These are phyloP conservation scores for Cecropterus lyciades DNA, from an alignment of 1,140 invertebrate genomes.

Conservation along the genomic window DNA sequence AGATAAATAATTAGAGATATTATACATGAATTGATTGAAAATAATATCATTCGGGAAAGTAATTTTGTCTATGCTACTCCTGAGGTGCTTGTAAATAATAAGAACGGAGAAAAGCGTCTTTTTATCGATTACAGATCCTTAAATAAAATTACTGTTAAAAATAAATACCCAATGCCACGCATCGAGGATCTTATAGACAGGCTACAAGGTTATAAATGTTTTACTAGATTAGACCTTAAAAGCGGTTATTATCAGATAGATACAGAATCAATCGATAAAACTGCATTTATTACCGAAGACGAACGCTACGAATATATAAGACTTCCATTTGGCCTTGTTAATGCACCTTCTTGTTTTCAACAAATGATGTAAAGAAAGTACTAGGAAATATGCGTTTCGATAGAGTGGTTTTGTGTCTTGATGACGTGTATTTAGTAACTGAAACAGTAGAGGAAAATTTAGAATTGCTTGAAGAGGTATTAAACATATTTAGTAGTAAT, in stretches of 20 bases:
- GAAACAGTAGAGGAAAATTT: conserved; percentile 28
- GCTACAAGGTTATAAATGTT: conserved; percentile 8
- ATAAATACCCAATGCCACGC: conserved; percentile 37
- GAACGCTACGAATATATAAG: conserved; percentile 39
- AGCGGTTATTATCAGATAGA: conserved; percentile 12
- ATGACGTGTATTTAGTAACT: conserved; percentile 9
- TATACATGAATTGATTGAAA: not conserved
- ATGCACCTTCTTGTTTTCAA: conserved; percentile 40
- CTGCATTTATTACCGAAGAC: conserved; percentile 12
- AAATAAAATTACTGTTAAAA: conserved; percentile 32
- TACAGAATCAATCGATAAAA: not conserved
- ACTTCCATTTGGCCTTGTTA: conserved; percentile 47
- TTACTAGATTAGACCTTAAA: conserved; percentile 7
- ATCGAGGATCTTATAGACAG: conserved; percentile 33
- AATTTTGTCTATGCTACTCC: conserved; percentile 24
- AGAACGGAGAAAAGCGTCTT: conserved; percentile 29
- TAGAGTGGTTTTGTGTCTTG: conserved; percentile 25
- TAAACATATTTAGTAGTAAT: conserved; percentile 12
- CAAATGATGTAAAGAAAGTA: conserved; percentile 34
- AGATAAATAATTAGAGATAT: not conserved
- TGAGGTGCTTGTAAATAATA: conserved; percentile 29
- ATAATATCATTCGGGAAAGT: conserved; percentile 1
- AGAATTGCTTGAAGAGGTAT: conserved; percentile 3
- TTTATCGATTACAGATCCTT: conserved; percentile 26
- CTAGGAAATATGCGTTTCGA: conserved; percentile 37